Base-by-base conservation (phyloP, 2,797 vertebrate species). In the Monodelphis domestica region DNA sequence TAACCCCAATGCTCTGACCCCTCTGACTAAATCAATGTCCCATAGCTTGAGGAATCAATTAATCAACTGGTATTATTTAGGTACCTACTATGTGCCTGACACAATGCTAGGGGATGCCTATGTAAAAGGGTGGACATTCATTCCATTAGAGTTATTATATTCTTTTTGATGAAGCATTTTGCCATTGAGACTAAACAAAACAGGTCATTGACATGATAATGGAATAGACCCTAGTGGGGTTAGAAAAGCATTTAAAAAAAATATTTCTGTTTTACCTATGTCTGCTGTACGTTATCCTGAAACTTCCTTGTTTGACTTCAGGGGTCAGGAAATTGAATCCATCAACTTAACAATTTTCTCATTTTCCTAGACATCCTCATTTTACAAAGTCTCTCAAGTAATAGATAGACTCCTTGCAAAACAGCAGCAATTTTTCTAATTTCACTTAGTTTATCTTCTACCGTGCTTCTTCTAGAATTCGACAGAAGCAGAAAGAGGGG, bases 401-500 rank as follows among this genome's bases (percentile, higher is more conserved):
- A 63, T 1, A 1, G 38, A 45, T 45, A 2, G 3, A 11, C 24
- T 84, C 21, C 9, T 45, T 26, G 1, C 78, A 78, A 38, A 78
- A 78, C 21, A 78, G 0, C 10, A 38, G 15, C 14, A 24, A 38
- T 2, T 78, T 24, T 45, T 45, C 63, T 78, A 78, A 17, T 21
- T 10, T 45, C 45, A n/a, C 63, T 78, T 26, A 84, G 38, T 21
- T 33, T 59, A 93, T 24, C 52, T 54, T 89, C 89, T 30, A 9
- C 26, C 30, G 7, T 12, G 6, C 45, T 94, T 87, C 1, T 89
- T 96, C 96, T 97, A 99, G 99, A 97, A 98, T 99, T 97, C 99
- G 99, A 92, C 99, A 99, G 97, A 99, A 99, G 96, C 99, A 99
- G 98, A 99, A 99, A 97, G 99, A 99, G 97, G 99, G 99, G 3